phyloP scores from a whole-genome alignment of 1,140 invertebrate species.

The Riptortus pedestris region DNA sequence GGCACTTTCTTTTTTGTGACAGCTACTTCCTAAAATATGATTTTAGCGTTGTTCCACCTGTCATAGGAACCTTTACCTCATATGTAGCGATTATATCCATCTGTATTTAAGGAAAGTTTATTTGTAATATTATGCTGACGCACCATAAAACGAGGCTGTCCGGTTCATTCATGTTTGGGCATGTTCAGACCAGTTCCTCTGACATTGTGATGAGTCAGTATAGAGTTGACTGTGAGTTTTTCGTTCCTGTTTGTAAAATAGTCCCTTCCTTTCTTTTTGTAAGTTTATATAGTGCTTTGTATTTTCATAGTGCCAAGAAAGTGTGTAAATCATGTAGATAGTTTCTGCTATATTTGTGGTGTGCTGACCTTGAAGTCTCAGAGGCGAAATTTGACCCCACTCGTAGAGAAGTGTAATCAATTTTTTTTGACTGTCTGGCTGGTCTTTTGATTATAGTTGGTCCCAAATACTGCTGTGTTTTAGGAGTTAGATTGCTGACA shows the following conservation, averaged over 20 bases:
- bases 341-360: background rate
- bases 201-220: background rate
- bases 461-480: background rate
- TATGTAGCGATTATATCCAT: too few species aligned
- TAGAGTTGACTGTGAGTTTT: background rate
- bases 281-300: background rate
- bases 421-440: too few species aligned
- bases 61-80: too few species aligned
- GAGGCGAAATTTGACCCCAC: too few species aligned
- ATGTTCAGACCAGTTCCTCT: background rate
- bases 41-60: too few species aligned
- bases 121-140: too few species aligned
- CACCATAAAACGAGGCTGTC: background rate
- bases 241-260: background rate
- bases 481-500: background rate
- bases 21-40: too few species aligned
- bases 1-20: too few species aligned
- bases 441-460: background rate
- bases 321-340: background rate
- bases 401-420: too few species aligned
- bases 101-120: too few species aligned
- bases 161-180: background rate
- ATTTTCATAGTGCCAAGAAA: background rate
- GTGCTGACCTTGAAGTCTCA: background rate
- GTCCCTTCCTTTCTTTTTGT: background rate